Conservation (phyloP, 92 coral and sea anemone species). For the Meandrina meandrites region DNA sequence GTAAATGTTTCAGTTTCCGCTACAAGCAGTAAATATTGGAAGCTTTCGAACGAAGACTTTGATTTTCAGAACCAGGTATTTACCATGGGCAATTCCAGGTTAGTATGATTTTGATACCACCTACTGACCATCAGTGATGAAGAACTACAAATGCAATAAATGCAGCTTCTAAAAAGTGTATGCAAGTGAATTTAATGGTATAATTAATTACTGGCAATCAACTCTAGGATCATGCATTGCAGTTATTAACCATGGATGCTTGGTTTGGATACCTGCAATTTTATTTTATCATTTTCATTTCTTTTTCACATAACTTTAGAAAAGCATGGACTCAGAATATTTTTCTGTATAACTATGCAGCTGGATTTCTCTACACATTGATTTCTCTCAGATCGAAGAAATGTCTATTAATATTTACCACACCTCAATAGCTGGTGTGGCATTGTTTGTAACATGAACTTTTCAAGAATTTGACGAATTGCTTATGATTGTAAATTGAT, state of each 20-base stretch:
- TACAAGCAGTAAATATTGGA: not conserved
- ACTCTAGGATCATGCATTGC: not conserved
- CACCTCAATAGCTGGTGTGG: not conserved
- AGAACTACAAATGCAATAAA: too few relatives aligned
- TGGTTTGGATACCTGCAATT: too few relatives aligned
- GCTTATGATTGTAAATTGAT: not conserved
- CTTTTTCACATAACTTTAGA: not conserved
- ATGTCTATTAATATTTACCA: not conserved
- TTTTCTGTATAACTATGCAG: too few relatives aligned
- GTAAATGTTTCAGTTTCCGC: not conserved
- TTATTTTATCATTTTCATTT: not conserved
- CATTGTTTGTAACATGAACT: not conserved
- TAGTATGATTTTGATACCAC: not conserved
- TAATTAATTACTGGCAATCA: not conserved
- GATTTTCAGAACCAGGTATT: not conserved
- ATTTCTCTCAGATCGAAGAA: not conserved
- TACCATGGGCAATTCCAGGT: not conserved
- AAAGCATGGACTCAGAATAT: not conserved
- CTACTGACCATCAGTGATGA: not conserved
- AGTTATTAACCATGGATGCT: too few relatives aligned
- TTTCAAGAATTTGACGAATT: not conserved
- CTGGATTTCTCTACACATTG: not conserved
- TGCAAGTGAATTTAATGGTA: not conserved
- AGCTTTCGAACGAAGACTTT: not conserved
- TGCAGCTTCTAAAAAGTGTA: not conserved